phyloP scores from a whole-genome alignment of 2,888 invertebrate species.

The Ferdinandea cuprea region DNA sequence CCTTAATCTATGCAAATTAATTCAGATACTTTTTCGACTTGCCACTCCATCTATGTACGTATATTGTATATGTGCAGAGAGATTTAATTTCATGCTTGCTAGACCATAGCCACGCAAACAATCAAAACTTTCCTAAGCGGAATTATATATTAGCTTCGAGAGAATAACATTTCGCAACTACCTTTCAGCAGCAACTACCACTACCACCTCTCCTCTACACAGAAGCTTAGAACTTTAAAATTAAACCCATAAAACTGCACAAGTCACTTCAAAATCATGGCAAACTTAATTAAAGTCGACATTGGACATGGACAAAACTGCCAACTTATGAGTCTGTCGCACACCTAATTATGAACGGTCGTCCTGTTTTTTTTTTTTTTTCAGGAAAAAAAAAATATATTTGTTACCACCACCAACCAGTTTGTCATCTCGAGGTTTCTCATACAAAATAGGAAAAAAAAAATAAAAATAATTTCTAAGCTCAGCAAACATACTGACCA shows the following conservation, averaged over 20 bases:
- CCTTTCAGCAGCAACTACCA: background rate
- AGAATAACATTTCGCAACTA: background rate
- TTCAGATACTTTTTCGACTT: background rate
- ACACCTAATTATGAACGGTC: conserved; percentile 11
- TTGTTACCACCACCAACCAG: background rate
- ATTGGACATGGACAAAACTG: background rate
- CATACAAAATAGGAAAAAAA: background rate
- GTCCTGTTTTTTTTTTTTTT: background rate
- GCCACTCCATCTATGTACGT: no score
- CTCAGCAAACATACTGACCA: background rate
- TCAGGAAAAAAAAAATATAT: background rate
- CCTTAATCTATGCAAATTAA: background rate
- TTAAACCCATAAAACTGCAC: conserved; percentile 9
- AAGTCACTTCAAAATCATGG: background rate
- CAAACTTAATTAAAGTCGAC: conserved; percentile 8
- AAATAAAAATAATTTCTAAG: background rate
- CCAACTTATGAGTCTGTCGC: background rate
- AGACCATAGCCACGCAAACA: background rate
- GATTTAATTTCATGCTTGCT: conserved; percentile 10
- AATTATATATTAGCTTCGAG: background rate
- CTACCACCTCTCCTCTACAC: no score
- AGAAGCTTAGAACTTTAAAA: conserved; percentile 1
- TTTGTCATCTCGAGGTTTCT: no score
- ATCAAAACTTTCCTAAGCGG: background rate
- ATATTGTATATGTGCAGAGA: conserved; percentile 1